Conservation (phyloP, 2,797 vertebrate species). For the Sebastes umbrosus region DNA sequence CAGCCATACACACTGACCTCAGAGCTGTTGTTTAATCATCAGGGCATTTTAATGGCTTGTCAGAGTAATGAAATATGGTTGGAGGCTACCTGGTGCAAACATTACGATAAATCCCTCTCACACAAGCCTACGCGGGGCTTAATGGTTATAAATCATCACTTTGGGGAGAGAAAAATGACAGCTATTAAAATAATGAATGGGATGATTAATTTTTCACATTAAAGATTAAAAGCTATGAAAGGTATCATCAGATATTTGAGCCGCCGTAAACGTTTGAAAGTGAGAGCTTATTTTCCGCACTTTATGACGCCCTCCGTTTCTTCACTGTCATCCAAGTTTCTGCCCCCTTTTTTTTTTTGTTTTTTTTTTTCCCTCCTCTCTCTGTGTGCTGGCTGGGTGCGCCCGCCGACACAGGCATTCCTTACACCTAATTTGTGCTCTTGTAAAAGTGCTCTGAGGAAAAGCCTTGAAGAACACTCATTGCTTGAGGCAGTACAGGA, state of each 20-base stretch:
- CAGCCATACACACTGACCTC: conserved; percentile 65
- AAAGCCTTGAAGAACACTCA: conserved; percentile 72
- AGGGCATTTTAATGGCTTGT: conserved; percentile 84
- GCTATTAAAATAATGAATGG: conserved; percentile 87
- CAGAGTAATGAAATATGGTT: conserved; percentile 82
- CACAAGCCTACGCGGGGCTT: conserved; percentile 68
- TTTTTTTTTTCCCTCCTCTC: neutral
- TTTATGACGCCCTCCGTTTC: conserved; percentile 69
- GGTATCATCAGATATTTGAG: conserved; percentile 80
- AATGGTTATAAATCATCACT: conserved; percentile 83
- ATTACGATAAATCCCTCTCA: conserved; percentile 84
- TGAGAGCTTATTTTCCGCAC: conserved; percentile 74
- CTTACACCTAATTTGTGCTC: conserved; percentile 74
- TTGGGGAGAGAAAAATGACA: conserved; percentile 82
- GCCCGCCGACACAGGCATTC: conserved; percentile 43
- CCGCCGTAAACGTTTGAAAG: conserved; percentile 75
- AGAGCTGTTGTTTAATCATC: conserved; percentile 83
- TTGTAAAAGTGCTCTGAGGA: conserved; percentile 73
- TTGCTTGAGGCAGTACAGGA: conserved; percentile 74
- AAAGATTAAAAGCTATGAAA: conserved; percentile 84
- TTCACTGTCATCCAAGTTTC: conserved; percentile 61
- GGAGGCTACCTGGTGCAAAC: conserved; percentile 84
- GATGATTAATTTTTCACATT: conserved; percentile 87
- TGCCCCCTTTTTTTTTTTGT: conserved; percentile 1
- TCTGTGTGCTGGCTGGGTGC: conserved; percentile 13